Percentiles rank a stretch among this genome's conserved stretches.
phyloP scores from a whole-genome alignment of 2,797 vertebrate species.

The Prunella strophiata region DNA sequence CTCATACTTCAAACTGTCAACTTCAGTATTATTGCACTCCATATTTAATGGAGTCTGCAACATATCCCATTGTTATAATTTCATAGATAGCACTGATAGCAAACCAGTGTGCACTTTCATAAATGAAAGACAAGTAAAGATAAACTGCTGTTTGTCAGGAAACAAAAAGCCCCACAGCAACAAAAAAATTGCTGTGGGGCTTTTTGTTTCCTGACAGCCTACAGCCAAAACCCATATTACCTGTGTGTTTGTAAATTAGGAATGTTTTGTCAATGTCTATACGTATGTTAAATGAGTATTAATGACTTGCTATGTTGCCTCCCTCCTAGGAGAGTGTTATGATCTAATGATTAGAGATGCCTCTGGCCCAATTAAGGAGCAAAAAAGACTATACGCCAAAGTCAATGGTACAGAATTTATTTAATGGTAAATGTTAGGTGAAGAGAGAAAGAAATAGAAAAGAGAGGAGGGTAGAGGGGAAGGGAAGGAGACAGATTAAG shows the following conservation, averaged over 20 bases:
- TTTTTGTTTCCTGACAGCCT: too few relatives aligned
- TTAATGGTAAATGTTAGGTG: neutral
- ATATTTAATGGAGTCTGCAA: neutral
- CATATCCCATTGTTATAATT: neutral
- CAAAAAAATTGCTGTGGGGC: too few relatives aligned
- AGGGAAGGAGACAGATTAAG: neutral
- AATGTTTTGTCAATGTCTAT: neutral
- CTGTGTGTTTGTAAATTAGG: neutral
- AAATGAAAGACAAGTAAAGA: neutral
- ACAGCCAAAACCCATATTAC: neutral
- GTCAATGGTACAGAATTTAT: neutral
- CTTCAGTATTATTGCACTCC: neutral
- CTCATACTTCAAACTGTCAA: neutral
- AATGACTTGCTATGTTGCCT: neutral
- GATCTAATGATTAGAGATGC: neutral
- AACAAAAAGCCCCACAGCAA: neutral
- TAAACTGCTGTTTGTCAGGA: neutral
- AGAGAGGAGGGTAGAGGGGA: rapidly evolving
- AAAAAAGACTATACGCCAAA: neutral
- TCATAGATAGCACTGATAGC: neutral
- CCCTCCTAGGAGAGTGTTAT: neutral
- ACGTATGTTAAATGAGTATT: neutral
- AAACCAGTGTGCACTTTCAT: neutral
- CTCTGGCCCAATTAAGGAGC: neutral
- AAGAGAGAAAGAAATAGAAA: neutral